Evolutionary conservation across 2,888 invertebrate species (phyloP).

Genomic region (Spisula solida): DNA sequence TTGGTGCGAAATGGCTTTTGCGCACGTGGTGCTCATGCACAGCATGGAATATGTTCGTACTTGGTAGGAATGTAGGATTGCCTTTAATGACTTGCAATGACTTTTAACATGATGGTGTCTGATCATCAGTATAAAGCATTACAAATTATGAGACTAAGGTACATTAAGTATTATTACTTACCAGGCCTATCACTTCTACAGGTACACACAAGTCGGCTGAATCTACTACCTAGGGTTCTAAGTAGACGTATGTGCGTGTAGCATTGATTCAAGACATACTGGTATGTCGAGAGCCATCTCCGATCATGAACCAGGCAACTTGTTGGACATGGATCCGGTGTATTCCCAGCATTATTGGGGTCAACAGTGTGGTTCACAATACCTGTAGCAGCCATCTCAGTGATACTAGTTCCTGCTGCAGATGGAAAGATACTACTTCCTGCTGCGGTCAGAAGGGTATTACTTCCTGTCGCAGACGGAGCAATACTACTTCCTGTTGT

Average conservation of each 20-base stretch:
- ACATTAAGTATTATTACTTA: neutral
- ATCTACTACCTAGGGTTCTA: constrained; percentile 52
- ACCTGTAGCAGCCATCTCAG: constrained; percentile 24
- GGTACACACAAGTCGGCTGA: constrained; percentile 56
- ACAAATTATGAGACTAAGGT: no score
- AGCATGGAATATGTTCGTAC: no score
- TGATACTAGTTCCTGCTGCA: neutral
- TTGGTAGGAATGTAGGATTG: no score
- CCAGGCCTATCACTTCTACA: constrained; percentile 56
- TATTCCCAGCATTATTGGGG: neutral
- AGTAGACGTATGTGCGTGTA: constrained; percentile 41
- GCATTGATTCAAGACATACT: constrained; percentile 64
- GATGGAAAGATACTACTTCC: neutral
- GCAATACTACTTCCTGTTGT: neutral
- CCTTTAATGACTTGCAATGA: no score
- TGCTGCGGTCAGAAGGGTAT: neutral
- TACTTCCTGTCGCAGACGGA: neutral
- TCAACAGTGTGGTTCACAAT: constrained; percentile 9
- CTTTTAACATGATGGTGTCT: no score
- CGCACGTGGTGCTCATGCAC: no score
- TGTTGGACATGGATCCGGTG: constrained; percentile 33
- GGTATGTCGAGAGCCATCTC: constrained; percentile 67
- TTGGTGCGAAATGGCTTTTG: no score
- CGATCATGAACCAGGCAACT: constrained; percentile 67
- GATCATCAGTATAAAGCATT: no score